A percentile compares a stretch with the other conserved stretches of the same genome.
Evolutionary conservation across 2,888 invertebrate species (phyloP).

Genomic region (Sepioteuthis lessoniana): DNA sequence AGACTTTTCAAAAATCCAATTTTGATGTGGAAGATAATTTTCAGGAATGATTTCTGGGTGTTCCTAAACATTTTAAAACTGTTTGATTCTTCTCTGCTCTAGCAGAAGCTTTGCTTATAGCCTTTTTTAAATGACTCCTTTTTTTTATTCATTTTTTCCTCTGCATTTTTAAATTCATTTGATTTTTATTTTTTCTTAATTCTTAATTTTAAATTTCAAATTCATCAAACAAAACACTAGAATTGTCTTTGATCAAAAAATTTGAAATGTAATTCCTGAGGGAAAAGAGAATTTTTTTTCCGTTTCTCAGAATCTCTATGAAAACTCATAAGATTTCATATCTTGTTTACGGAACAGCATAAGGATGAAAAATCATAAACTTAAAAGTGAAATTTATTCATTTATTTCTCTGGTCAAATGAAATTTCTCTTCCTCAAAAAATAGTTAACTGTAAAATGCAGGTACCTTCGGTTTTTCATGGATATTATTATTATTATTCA

Average conservation of each 20-base stretch:
- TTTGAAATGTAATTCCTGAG: background rate
- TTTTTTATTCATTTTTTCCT: background rate
- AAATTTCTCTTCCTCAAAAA: too few relatives aligned
- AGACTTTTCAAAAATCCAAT: background rate
- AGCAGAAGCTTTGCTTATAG: background rate
- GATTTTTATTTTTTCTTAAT: background rate
- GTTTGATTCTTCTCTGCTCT: background rate
- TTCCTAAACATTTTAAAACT: background rate
- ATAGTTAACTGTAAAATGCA: too few relatives aligned
- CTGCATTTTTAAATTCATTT: background rate
- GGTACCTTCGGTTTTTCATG: too few relatives aligned
- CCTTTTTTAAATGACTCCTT: background rate
- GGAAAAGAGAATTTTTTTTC: background rate
- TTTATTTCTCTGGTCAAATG: too few relatives aligned
- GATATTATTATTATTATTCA: too few relatives aligned
- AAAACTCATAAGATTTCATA: background rate
- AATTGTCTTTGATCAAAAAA: background rate
- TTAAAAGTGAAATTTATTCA: too few relatives aligned
- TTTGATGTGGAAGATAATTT: background rate
- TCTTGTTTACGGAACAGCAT: background rate
- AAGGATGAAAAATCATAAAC: background rate
- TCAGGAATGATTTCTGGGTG: background rate
- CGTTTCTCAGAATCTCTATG: background rate
- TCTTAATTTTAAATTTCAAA: conserved; percentile 33
- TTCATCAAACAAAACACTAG: background rate